Base-by-base conservation (phyloP, 2,797 vertebrate species). In the Carduelis carduelis region DNA sequence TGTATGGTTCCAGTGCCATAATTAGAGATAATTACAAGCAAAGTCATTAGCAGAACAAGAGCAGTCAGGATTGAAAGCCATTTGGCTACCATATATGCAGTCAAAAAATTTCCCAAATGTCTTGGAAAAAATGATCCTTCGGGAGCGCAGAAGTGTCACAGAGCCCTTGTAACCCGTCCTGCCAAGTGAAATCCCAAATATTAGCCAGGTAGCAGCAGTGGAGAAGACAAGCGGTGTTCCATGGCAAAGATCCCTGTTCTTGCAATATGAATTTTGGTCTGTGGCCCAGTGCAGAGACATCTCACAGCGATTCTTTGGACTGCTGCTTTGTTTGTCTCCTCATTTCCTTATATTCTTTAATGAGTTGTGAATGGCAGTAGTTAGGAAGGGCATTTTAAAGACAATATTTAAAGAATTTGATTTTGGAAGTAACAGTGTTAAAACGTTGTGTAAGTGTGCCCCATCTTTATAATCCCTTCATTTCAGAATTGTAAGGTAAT, bases 401-500 rank as follows among this genome's bases (percentile, higher is more conserved):
- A 30, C 13, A 32, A 4, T 35, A 23, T 59, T 84, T 47, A 47
- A 90, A 87, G 17, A 72, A 77, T 47, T 28, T 35, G 2, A 5
- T 77, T 82, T 70, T 82, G 44, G 53, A 74, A 91, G 41, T 56
- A 56, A 26, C 39, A 64, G 24, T 71, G 44, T 74, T 85, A 68
- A 90, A 93, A 60, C 1, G 1, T 55, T 82, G 43, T 59, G 8
- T 61, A 27, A 78, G 32, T 19, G 30, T 83, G 41, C 13, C 44
- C 74, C 15, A 14, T 89, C 77, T 74, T 80, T 57, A 24, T 83
- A 63, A 66, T 85, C n/a, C n/a, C 26, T 75, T 63, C 23, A 24
- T 90, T 90, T 88, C 65, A 69, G 81, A 90, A 92, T 81, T 68
- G n/a, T 30, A 70, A 83, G 43, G 47, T 86, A 89, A 44, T 87